Base-by-base conservation (phyloP, 2,797 vertebrate species). In the Sebastes minor region DNA sequence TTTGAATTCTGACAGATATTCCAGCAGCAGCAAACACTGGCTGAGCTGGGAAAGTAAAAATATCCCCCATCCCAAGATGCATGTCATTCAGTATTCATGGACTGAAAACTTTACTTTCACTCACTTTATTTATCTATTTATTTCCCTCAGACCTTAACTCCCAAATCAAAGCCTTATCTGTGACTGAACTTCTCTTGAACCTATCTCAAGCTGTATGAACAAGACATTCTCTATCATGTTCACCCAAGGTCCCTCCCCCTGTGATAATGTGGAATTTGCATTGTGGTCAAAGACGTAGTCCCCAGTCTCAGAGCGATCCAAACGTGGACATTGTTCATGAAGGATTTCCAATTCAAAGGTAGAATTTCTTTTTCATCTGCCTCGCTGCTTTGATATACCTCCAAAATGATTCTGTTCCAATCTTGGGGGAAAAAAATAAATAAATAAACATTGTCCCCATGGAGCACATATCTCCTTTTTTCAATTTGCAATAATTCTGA, bases 131-230 rank as follows among this genome's bases (percentile, higher is more conserved):
- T 65, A 59, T 79, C 74, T 65, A 80, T 90, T 63, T 71, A 86
- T 72, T 77, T 59, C 56, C 61, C 8, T 55, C 59, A 55, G 83
- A 84, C 76, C 73, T 61, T 74, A 91, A 71, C 72, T 89, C 74
- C 62, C 22, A 83, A 78, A 87, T 78, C 74, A 88, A 87, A 80
- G 71, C 55, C 12, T 81, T 68, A 75, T 83, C 57, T 76, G 70
- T 68, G n/a, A 78, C 60, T 86, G 82, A 92, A 92, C 88, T 84
- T 80, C 18, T 84, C 42, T 67, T 90, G 82, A 92, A 92, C 91
- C 49, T 46, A 27, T 83, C 46, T 55, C 33, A 49, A 81, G 78
- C 52, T 74, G 67, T 81, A 84, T 56, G 80, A 86, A 90, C 27
- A 74, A 78, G 20, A 71, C 46, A 67, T 28, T 52, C 76, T 84